Evolutionary conservation across 2,113 vertebrate species (phyloP).

Genomic region (Cynoglossus semilaevis): DNA sequence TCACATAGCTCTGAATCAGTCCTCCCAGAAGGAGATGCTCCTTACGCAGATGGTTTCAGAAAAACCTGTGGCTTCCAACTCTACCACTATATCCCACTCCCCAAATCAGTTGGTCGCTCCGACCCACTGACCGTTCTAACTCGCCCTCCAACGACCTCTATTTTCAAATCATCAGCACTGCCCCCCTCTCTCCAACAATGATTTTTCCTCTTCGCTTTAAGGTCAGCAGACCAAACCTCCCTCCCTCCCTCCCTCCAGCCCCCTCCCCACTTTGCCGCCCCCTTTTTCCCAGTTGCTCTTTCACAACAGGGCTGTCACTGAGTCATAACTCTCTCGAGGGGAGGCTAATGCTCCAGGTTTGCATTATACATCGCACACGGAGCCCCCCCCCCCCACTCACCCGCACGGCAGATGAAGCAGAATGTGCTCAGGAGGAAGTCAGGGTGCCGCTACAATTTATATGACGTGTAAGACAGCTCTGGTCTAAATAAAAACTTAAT

Average conservation of each 20-base stretch:
- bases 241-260: constrained; percentile 4
- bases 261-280: constrained; percentile 9
- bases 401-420: constrained; percentile 35
- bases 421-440: not conserved
- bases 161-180: constrained; percentile 27
- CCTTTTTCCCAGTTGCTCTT: constrained; percentile 32
- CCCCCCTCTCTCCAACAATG: constrained; percentile 3
- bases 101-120: constrained; percentile 12
- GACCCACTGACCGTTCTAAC: not conserved
- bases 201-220: constrained; percentile 40
- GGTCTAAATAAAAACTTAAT: constrained; percentile 18
- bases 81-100: constrained; percentile 2
- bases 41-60: constrained; percentile 59
- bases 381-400: too few species aligned
- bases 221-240: constrained; percentile 42
- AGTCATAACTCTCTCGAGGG: constrained; percentile 46
- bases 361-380: constrained; percentile 57
- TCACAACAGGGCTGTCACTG: constrained; percentile 51
- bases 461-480: constrained; percentile 12
- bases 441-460: constrained; percentile 13
- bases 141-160: constrained; percentile 1
- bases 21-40: constrained; percentile 37
- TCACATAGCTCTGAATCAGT: constrained; percentile 39
- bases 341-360: constrained; percentile 56
- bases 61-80: constrained; percentile 43